Base-by-base conservation (phyloP, 2,797 vertebrate genomes). In the Anguilla marmorata region DNA sequence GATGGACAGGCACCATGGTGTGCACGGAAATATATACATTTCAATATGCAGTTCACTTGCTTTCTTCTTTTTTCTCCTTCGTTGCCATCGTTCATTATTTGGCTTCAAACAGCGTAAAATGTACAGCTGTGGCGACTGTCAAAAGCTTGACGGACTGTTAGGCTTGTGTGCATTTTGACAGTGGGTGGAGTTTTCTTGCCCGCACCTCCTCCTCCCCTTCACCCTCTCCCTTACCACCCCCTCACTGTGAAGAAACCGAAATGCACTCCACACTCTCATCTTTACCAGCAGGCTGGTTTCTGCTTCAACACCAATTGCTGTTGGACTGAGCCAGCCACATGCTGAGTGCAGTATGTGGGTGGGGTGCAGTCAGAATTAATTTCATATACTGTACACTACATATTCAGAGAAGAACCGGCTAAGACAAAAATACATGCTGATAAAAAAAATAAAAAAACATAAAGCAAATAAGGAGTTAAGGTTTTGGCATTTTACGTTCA, bases 41-140 rank as follows among this genome's bases (percentile, higher is more conserved):
- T 82, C 48, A 48, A 50, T 58, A 30, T 37, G 14, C 7, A 27
- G 50, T 45, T 37, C 52, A 41, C 69, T 45, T 30, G 2, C 27
- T 66, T 89, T 69, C 89, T 89, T 88, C 88, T 91, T 86, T 72
- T 54, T 87, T 87, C 63, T 86, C 45, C 50, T 56, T 76, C 91
- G 93, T 94, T 95, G 95, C 93, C 92, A 95, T 94, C 92, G 90
- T 95, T 97, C 97, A 98, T 98, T 97, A 97, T 96, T 97, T 96
- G 96, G 96, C 96, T 97, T 97, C 96, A 97, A 96, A 95, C 96
- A 97, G 95, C 92, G 90, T 96, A 96, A 97, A 97, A 97, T 96
- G 92, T 92, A 94, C 97, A 97, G 94, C 96, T 97, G 94, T 96
- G 95, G 93, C 88, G 93, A 95, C 95, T 96, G 95, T 96, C 96